A percentile compares a stretch with the other conserved stretches of the same genome.
Evolutionary conservation across 2,797 vertebrate genomes (phyloP).

Genomic region (Cryptoblepharus egeriae): DNA sequence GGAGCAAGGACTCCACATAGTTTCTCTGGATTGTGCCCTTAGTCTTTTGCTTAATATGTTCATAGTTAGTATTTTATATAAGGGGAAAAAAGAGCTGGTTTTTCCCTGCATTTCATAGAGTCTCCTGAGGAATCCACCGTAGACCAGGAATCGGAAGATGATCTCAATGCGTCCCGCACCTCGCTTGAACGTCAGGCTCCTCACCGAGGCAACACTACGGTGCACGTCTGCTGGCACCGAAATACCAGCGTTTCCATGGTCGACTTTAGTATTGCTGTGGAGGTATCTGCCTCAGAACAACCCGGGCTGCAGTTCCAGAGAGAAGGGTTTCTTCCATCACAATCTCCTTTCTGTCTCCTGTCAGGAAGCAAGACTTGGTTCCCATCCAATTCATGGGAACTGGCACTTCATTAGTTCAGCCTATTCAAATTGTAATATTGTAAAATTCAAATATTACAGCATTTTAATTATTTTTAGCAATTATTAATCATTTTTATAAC

Average conservation of each 20-base stretch:
- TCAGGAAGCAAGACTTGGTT: rapidly evolving
- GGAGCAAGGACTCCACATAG: too few relatives aligned
- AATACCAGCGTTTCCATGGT: constrained; percentile 98
- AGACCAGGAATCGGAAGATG: constrained; percentile 96
- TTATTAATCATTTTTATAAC: constrained; percentile 27
- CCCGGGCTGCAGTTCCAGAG: constrained; percentile 62
- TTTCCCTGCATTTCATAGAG: constrained; percentile 85
- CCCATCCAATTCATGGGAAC: neutral
- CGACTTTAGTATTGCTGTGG: constrained; percentile 97
- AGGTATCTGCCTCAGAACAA: constrained; percentile 85
- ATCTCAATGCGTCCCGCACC: constrained; percentile 86
- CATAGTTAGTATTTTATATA: constrained; percentile 65
- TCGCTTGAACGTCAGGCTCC: constrained; percentile 89
- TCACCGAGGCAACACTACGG: constrained; percentile 98
- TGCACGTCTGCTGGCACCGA: constrained; percentile 99
- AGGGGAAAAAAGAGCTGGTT: constrained; percentile 54
- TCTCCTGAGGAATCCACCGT: constrained; percentile 86
- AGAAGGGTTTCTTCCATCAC: constrained; percentile 43
- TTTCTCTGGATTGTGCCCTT: too few relatives aligned
- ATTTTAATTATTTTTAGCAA: neutral
- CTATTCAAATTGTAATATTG: too few relatives aligned
- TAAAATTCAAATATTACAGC: neutral
- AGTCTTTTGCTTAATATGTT: constrained; percentile 56
- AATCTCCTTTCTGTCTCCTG: constrained; percentile 67
- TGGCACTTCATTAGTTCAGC: neutral